Conservation (phyloP, 1,140 invertebrate species). For the Zaprionus ornatus region DNA sequence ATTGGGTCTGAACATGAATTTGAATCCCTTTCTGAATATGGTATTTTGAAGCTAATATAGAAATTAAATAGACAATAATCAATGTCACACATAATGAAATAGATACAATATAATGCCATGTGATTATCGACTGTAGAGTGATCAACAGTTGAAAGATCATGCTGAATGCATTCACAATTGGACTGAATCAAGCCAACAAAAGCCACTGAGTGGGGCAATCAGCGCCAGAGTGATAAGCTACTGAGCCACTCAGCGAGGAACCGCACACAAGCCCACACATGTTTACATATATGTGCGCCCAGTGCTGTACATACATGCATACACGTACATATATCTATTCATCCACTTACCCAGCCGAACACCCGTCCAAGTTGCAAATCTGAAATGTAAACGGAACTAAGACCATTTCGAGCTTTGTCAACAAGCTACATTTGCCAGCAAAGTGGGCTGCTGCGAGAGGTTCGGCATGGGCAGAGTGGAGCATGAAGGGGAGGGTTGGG, state of each 20-base stretch:
- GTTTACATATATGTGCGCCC: neutral
- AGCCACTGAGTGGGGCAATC: conserved; percentile 2
- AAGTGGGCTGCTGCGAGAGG: neutral
- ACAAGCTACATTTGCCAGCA: conserved; percentile 24
- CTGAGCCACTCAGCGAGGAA: conserved; percentile 26
- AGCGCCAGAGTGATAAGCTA: conserved; percentile 17
- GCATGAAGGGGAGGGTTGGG: neutral
- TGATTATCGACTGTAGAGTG: neutral
- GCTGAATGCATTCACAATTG: conserved; percentile 12
- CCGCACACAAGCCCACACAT: neutral
- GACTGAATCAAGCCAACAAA: conserved; percentile 18
- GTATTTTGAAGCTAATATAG: too few species aligned
- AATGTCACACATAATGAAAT: too few species aligned
- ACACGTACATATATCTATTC: neutral
- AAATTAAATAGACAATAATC: too few species aligned
- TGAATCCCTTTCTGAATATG: too few species aligned
- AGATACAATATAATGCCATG: neutral
- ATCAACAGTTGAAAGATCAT: neutral
- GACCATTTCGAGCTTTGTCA: conserved; percentile 49
- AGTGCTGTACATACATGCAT: neutral
- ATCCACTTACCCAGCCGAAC: neutral
- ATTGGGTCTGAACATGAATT: too few species aligned
- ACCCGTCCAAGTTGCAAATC: conserved; percentile 30
- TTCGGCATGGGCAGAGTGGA: too few species aligned
- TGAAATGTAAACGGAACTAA: conserved; percentile 55